Evolutionary conservation across 1,140 invertebrate genomes (phyloP), one percentile per base, ranked within the genome.

Genomic region (Andricus grossulariae): DNA sequence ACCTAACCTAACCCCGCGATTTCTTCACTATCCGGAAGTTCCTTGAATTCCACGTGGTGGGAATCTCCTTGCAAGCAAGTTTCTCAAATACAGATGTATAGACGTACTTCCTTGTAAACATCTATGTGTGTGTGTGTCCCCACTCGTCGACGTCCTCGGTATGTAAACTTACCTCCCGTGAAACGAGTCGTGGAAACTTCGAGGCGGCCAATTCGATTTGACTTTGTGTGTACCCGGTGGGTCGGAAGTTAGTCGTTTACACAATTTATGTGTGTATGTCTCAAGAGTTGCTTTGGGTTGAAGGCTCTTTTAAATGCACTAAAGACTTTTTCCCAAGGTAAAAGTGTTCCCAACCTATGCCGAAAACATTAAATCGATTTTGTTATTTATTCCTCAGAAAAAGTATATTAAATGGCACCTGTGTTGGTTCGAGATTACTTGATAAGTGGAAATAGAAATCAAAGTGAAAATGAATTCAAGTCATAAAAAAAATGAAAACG

Each of bases 191-290:
- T 11, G 21, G 76, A 79, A 82, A 80, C 77, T 84, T 80, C 50
- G 73, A 78, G 71, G 77, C 54, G 78, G 75, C 78, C 81, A 83
- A 84, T 84, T 83, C 80, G 78, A 84, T 83, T 83, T 83, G 78
- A 84, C 83, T 83, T 83, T 80, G 71, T 76, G 72, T 78, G 76
- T 74, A 74, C 50, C 66, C 66, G 71, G 74, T 55, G 55, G 18
- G 72, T 70, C 52, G 60, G 60, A 66, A 66, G 60, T 66, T 66
- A 66, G 60, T 66, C 60, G 60, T 66, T 66, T 66, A 66, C 32
- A 66, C 60, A 66, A 66, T 66, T 66, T 66, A 66, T 66, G 25
- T 66, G 60, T 66, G 60, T 45, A 66, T 32, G 60, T 66, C 60
- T 66, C 15, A 66, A 25, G 60, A 32, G 60, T 66, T 66, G 60